These are phyloP conservation scores for Cassiopea andromeda DNA, from an alignment of 30 jellyfish, hydroid and myxozoan genomes.

Conservation along the genomic window DNA sequence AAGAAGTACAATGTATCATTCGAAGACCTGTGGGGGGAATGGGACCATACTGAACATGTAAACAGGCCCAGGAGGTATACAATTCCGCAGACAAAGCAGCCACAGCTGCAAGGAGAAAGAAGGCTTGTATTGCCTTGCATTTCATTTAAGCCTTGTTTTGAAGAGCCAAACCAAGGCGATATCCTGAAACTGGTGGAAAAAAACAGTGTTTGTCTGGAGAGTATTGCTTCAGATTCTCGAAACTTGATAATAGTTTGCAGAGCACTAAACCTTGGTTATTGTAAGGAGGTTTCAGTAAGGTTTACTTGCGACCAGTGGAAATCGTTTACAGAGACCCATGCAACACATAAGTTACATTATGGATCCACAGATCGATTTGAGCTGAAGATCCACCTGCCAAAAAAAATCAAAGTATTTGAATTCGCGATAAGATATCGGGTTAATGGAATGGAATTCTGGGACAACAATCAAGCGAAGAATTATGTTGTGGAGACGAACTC, in stretches of 20 bases:
- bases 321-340: constrained; percentile 71
- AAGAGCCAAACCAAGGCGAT: constrained; percentile 5
- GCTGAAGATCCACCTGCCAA: constrained; percentile 54
- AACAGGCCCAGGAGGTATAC: constrained; percentile 34
- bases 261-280: constrained; percentile 60
- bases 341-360: constrained; percentile 55
- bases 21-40: constrained; percentile 32
- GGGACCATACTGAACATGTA: neutral
- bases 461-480: constrained; percentile 68
- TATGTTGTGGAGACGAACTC: constrained; percentile 54
- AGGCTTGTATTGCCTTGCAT: constrained; percentile 48
- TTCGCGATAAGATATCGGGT: constrained; percentile 82
- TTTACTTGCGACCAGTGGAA: constrained; percentile 79
- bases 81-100: neutral
- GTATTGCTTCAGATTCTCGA: constrained; percentile 37
- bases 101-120: neutral
- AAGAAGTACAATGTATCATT: constrained; percentile 30
- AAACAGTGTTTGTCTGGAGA: constrained; percentile 50
- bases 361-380: constrained; percentile 75
- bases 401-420: constrained; percentile 18
- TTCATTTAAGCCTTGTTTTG: constrained; percentile 58
- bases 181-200: constrained; percentile 9
- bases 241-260: constrained; percentile 48
- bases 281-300: constrained; percentile 66
- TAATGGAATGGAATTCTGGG: constrained; percentile 87